These are phyloP conservation scores for Equus przewalskii DNA, from an alignment of 2,113 vertebrate genomes.

Conservation along the genomic window DNA sequence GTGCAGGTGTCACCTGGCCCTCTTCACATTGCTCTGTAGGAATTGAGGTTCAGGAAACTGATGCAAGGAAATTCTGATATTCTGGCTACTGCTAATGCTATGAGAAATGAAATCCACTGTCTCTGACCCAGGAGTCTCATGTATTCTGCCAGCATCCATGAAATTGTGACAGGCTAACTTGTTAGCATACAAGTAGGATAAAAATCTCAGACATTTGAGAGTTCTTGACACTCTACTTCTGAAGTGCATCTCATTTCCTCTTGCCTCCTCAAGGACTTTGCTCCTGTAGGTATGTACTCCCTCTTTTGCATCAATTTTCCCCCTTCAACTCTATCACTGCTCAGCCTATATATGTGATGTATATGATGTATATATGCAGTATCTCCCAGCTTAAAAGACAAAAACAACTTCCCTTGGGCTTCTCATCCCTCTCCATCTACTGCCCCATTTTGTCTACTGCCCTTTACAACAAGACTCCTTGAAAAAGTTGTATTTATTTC, in stretches of 20 bases:
- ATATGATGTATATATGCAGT: neutral
- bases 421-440: neutral
- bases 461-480: neutral
- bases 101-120: slow-evolving; percentile 27
- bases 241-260: neutral
- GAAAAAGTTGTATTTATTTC: neutral
- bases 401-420: neutral
- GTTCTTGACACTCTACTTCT: neutral
- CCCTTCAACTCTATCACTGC: neutral
- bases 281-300: neutral
- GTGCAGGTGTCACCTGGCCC: neutral
- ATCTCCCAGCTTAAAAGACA: neutral
- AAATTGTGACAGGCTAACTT: neutral
- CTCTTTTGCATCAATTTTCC: neutral
- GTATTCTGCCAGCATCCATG: neutral
- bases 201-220: neutral
- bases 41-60: neutral
- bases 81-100: neutral
- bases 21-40: neutral
- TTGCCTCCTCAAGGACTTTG: neutral
- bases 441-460: neutral
- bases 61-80: neutral
- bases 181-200: neutral
- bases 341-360: neutral
- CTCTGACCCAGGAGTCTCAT: neutral